These are phyloP conservation scores for Mesochorus sp. DNA, from an alignment of 2,888 invertebrate genomes.

Conservation along the genomic window DNA sequence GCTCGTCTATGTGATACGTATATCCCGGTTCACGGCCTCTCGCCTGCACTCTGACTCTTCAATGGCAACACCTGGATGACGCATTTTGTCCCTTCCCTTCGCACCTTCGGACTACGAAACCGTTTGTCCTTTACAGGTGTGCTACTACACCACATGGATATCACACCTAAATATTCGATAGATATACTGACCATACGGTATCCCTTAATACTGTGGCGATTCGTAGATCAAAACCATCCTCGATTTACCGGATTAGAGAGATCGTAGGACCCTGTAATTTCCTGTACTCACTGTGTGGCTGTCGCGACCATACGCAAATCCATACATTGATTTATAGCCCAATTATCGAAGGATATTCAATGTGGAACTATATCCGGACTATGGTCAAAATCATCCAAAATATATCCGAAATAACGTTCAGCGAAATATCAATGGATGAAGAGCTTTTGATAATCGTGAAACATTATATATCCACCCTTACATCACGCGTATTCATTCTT, in stretches of 20 bases:
- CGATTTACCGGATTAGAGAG: slow-evolving; percentile 44
- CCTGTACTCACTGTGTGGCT: slow-evolving; percentile 24
- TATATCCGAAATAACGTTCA: not conserved
- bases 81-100: not conserved
- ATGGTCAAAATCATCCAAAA: slow-evolving; percentile 23
- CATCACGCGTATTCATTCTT: slow-evolving; percentile 28
- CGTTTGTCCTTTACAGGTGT: not conserved
- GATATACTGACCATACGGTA: not conserved
- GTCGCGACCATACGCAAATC: slow-evolving; percentile 13
- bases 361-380: not conserved
- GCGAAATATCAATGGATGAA: slow-evolving; percentile 1
- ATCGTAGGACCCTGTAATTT: slow-evolving; percentile 33
- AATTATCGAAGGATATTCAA: slow-evolving; percentile 29
- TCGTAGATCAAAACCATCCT: not conserved
- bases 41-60: slow-evolving; percentile 31
- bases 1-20: slow-evolving; percentile 32
- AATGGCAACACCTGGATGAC: slow-evolving; percentile 49
- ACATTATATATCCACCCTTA: slow-evolving; percentile 27
- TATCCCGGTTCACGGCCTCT: slow-evolving; percentile 28
- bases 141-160: not conserved
- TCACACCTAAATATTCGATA: not conserved
- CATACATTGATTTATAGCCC: slow-evolving; percentile 34
- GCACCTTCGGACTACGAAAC: not conserved
- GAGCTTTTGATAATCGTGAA: slow-evolving; percentile 1
- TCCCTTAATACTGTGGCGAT: not conserved